These are phyloP conservation scores for Oreamnos americanus DNA, from an alignment of 2,113 vertebrate genomes.

Conservation along the genomic window DNA sequence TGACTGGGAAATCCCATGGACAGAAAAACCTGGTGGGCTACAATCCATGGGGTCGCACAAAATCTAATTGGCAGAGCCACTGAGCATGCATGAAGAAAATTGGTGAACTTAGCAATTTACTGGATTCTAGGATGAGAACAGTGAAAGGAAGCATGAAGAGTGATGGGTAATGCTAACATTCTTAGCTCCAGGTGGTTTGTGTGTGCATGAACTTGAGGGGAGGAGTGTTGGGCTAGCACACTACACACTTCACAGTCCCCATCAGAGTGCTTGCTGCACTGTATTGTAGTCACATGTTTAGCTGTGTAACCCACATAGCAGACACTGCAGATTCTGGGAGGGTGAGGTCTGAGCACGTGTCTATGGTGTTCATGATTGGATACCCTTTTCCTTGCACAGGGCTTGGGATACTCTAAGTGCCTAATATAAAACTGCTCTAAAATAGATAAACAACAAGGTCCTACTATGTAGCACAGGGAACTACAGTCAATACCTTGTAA, in stretches of 20 bases:
- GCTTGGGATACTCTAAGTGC: neutral
- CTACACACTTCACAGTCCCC: rapidly evolving
- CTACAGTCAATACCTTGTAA: neutral
- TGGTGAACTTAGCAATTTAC: neutral
- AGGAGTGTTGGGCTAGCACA: neutral
- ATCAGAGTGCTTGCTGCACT: neutral
- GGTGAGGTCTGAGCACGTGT: neutral
- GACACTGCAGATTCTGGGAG: neutral
- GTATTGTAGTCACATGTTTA: neutral
- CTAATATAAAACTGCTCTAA: neutral
- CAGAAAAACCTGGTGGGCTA: neutral
- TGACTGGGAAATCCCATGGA: neutral
- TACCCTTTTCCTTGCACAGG: neutral
- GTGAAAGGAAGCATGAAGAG: neutral
- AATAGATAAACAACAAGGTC: neutral
- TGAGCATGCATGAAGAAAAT: neutral
- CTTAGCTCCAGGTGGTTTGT: neutral
- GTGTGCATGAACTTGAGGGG: neutral
- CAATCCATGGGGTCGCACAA: neutral
- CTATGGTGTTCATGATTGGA: neutral
- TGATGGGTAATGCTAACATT: neutral
- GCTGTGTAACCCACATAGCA: rapidly evolving
- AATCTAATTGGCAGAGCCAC: neutral
- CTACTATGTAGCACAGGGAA: neutral
- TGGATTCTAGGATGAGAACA: neutral